phyloP scores from a whole-genome alignment of 2,113 vertebrate species.

The Microtus richardsoni region DNA sequence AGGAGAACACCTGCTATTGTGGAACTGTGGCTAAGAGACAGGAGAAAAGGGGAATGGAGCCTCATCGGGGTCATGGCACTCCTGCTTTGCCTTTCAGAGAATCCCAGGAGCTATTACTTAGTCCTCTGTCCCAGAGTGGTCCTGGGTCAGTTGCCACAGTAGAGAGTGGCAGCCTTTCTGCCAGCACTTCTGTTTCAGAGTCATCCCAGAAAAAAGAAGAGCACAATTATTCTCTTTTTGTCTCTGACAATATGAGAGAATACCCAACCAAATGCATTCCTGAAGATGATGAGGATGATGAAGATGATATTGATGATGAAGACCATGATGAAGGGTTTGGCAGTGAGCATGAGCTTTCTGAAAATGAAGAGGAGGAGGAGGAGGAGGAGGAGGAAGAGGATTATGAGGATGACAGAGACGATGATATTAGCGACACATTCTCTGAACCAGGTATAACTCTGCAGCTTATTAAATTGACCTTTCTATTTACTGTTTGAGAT shows the following conservation, averaged over 20 bases:
- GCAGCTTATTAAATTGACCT: conserved; percentile 11
- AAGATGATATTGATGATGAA: conserved; percentile 94
- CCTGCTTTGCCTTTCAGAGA: conserved; percentile 90
- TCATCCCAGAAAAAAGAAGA: conserved; percentile 96
- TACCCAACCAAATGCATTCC: conserved; percentile 89
- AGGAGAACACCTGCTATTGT: conserved; percentile 89
- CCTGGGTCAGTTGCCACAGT: conserved; percentile 81
- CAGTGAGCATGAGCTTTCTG: conserved; percentile 97
- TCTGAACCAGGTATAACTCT: conserved; percentile 94
- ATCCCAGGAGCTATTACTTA: conserved; percentile 88
- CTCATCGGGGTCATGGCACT: conserved; percentile 80
- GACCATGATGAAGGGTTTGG: conserved; percentile 99
- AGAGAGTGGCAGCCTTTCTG: conserved; percentile 86
- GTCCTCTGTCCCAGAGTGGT: conserved; percentile 85
- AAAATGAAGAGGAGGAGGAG: conserved; percentile 93
- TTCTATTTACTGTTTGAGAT: conserved; percentile 17
- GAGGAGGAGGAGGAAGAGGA: conserved; percentile 89
- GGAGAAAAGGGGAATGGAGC: conserved; percentile 89
- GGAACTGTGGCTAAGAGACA: conserved; percentile 87
- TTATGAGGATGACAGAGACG: conserved; percentile 96
- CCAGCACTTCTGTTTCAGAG: conserved; percentile 87
- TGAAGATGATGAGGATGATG: conserved; percentile 92
- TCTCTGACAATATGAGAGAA: conserved; percentile 90
- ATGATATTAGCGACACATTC: conserved; percentile 98
- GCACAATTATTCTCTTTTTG: conserved; percentile 98